Conservation (phyloP, 2,113 vertebrate species). For the Tiliqua scincoides region DNA sequence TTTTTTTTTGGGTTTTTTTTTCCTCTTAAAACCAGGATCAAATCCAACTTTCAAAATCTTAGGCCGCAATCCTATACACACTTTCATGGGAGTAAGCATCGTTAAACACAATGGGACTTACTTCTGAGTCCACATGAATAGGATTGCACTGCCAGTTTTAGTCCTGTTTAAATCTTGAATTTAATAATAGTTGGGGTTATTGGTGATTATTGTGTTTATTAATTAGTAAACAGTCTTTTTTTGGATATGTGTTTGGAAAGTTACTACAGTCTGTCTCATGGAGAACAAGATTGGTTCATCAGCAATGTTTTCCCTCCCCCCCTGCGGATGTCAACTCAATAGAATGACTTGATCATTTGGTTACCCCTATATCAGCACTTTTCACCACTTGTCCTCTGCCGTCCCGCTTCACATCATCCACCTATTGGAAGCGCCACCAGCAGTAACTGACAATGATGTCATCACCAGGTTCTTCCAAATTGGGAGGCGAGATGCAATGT, state of each 20-base stretch:
- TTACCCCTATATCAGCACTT: too few relatives aligned
- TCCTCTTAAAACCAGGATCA: neutral
- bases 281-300: neutral
- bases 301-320: neutral
- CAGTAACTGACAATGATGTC: too few relatives aligned
- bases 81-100: too few relatives aligned
- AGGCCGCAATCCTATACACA: neutral
- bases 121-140: too few relatives aligned
- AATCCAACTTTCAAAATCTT: slow-evolving; percentile 18
- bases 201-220: slow-evolving; percentile 28
- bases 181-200: slow-evolving; percentile 47
- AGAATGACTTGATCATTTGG: neutral
- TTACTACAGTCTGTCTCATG: slow-evolving; percentile 19
- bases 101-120: too few relatives aligned
- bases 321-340: neutral
- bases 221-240: slow-evolving; percentile 55
- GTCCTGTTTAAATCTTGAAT: slow-evolving; percentile 28
- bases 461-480: too few relatives aligned
- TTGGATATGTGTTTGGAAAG: slow-evolving; percentile 10
- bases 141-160: slow-evolving; percentile 28
- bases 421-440: too few relatives aligned
- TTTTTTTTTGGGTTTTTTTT: neutral
- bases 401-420: too few relatives aligned
- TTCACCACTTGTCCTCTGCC: too few relatives aligned
- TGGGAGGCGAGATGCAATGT: too few relatives aligned